A percentile compares a stretch with the other conserved stretches of the same genome.
phyloP scores from a whole-genome alignment of 2,797 vertebrate genomes.

The Sciurus carolinensis region DNA sequence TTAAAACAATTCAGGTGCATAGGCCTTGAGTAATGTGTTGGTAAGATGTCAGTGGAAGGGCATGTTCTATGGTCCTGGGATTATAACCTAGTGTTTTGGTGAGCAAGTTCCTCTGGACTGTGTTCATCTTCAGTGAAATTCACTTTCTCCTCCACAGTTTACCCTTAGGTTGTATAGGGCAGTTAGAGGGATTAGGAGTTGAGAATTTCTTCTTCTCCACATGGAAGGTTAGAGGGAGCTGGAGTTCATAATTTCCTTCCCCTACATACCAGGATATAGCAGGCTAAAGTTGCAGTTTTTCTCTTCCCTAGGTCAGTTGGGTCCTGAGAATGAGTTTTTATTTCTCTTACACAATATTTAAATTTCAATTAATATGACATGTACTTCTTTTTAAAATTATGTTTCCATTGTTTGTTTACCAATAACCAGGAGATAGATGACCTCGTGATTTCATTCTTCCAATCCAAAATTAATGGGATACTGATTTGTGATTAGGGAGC shows the following conservation, averaged over 20 bases:
- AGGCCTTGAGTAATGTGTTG: not conserved
- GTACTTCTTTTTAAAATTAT: too few species aligned
- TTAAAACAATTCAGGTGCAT: not conserved
- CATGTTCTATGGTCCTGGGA: not conserved
- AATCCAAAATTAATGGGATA: too few species aligned
- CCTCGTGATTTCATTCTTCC: too few species aligned
- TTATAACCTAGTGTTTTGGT: not conserved
- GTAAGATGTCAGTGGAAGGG: not conserved
- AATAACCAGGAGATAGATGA: too few species aligned
- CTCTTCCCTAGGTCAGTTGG: too few species aligned
- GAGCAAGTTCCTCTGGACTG: not conserved
- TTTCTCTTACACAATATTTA: too few species aligned
- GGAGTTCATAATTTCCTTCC: not conserved
- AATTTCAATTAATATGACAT: too few species aligned
- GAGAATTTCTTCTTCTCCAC: not conserved
- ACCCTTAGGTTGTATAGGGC: not conserved
- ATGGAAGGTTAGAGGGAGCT: not conserved
- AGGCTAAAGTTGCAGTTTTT: too few species aligned
- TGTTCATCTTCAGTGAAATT: not conserved
- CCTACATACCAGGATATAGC: too few species aligned
- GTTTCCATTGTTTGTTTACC: too few species aligned
- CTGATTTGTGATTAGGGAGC: too few species aligned
- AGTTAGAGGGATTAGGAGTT: not conserved
- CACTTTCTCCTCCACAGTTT: not conserved
- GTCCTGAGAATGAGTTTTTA: too few species aligned